Evolutionary conservation across 2,888 invertebrate genomes (phyloP).

Genomic region (Isoperla grammatica): DNA sequence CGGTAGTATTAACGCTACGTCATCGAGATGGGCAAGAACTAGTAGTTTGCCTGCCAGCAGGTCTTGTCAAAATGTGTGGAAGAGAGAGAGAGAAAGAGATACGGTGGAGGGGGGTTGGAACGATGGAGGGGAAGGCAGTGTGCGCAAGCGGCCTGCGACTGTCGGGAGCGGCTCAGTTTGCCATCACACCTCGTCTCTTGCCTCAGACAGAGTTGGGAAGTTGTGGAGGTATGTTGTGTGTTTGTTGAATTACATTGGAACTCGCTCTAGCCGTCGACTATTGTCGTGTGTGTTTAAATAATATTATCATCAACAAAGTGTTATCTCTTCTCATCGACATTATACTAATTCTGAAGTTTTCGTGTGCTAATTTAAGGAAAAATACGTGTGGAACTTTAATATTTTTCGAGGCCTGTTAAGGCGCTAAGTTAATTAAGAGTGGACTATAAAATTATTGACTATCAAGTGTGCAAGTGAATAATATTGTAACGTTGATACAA

Average conservation of each 20-base stretch:
- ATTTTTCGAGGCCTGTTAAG: no score
- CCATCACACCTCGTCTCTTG: conserved; percentile 14
- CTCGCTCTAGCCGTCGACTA: background rate
- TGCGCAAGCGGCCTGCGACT: conserved; percentile 21
- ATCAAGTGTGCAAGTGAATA: no score
- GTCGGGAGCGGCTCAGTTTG: conserved; percentile 14
- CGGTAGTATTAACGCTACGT: conserved; percentile 48
- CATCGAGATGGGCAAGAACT: conserved; percentile 35
- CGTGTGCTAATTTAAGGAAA: no score
- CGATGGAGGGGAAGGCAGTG: conserved; percentile 27
- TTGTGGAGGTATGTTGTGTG: background rate
- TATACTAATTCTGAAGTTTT: no score
- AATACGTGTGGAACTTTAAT: no score
- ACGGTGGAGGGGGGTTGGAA: conserved; percentile 19
- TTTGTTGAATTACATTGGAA: background rate
- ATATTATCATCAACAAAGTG: no score
- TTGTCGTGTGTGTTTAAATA: no score
- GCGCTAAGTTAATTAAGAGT: no score
- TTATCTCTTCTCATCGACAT: no score
- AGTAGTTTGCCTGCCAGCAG: conserved; percentile 25
- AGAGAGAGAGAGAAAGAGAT: conserved; percentile 21
- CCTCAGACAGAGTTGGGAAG: conserved; percentile 8
- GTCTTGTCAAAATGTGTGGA: conserved; percentile 19
- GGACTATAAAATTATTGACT: no score
- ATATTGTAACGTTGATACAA: conserved; percentile 39